These are phyloP conservation scores for Chymomyza fuscimana DNA, from an alignment of 2,888 invertebrate species.

Conservation along the genomic window DNA sequence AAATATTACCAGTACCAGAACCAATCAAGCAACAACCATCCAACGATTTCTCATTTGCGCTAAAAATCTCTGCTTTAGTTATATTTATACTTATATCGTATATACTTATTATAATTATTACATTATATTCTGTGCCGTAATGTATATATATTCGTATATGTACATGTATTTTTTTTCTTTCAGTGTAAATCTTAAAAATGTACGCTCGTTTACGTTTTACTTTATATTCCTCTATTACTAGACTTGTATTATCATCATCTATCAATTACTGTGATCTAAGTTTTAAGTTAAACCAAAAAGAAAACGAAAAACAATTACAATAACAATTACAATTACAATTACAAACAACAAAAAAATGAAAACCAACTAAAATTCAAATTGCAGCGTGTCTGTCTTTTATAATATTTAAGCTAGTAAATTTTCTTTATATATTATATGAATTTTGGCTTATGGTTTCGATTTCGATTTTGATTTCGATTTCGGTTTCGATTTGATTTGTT, in stretches of 20 bases:
- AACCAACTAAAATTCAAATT: conserved; percentile 3
- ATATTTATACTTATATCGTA: conserved; percentile 23
- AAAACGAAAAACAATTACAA: conserved; percentile 12
- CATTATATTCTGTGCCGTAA: conserved; percentile 38
- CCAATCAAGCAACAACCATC: conserved; percentile 1
- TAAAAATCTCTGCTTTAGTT: conserved; percentile 23
- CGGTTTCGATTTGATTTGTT: conserved; percentile 42
- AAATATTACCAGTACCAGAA: background rate
- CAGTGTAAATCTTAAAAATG: conserved; percentile 35
- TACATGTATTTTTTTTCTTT: conserved; percentile 35
- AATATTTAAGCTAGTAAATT: conserved; percentile 43
- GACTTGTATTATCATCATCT: conserved; percentile 54
- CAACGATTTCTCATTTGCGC: background rate
- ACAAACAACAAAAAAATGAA: background rate
- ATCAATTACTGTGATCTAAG: conserved; percentile 49
- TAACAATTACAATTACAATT: conserved; percentile 1
- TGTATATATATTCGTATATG: conserved; percentile 34
- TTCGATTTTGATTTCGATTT: conserved; percentile 41
- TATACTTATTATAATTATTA: conserved; percentile 21
- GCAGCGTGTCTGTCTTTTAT: conserved; percentile 21
- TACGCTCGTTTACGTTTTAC: conserved; percentile 37
- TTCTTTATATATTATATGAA: conserved; percentile 1
- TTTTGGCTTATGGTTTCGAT: conserved; percentile 45
- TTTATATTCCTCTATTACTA: conserved; percentile 44
- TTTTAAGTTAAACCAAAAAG: conserved; percentile 46